Evolutionary conservation across 2,888 invertebrate species (phyloP).

Genomic region (Tricholauxania praeusta): DNA sequence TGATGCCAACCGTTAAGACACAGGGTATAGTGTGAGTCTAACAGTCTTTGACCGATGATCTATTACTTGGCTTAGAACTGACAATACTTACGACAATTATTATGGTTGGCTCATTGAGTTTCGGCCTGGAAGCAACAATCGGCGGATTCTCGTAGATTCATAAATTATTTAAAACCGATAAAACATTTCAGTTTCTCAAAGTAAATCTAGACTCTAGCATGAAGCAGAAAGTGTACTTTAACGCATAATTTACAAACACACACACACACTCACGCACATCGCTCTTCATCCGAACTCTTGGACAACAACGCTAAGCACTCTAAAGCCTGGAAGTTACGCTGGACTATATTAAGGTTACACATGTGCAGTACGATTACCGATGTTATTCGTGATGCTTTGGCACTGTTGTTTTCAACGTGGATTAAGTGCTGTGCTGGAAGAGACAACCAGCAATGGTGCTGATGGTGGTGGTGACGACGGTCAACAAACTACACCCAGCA

Average conservation of each 20-base stretch:
- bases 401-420: conserved; percentile 5
- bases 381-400: not conserved
- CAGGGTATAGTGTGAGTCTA: too few species aligned
- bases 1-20: too few species aligned
- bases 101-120: not conserved
- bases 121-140: not conserved
- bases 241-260: conserved; percentile 23
- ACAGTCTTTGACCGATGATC: too few species aligned
- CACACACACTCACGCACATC: not conserved
- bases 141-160: conserved; percentile 4
- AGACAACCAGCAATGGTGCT: conserved; percentile 15
- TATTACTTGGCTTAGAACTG: too few species aligned
- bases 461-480: conserved; percentile 54
- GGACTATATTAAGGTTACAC: conserved; percentile 39
- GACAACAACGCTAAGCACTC: conserved; percentile 29
- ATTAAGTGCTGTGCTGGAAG: not conserved
- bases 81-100: too few species aligned
- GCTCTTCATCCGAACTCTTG: not conserved
- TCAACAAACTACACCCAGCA: conserved; percentile 64
- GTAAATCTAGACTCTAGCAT: conserved; percentile 15
- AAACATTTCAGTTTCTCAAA: conserved; percentile 13
- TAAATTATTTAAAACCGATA: conserved; percentile 29
- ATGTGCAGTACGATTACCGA: conserved; percentile 35
- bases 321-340: conserved; percentile 30
- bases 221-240: conserved; percentile 12